A percentile compares a stretch with the other conserved stretches of the same genome.
Conservation (phyloP, 1,140 invertebrate species). For the Acromyrmex charruanus region DNA sequence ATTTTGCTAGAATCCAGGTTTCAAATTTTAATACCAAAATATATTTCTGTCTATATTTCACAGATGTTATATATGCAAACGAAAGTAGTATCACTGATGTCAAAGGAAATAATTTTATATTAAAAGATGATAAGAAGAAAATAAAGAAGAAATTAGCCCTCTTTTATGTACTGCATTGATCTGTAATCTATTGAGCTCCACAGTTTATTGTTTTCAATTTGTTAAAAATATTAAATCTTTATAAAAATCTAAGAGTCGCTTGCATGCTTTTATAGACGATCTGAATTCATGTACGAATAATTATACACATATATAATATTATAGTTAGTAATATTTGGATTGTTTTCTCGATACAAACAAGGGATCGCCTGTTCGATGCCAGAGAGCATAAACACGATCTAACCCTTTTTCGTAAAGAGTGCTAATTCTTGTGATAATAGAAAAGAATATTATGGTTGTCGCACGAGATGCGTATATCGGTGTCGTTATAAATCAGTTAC, state of each 20-base stretch:
- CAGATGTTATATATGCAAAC: background rate
- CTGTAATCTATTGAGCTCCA: too few species aligned
- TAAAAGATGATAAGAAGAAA: background rate
- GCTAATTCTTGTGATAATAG: conserved; percentile 62
- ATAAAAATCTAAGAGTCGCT: background rate
- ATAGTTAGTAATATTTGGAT: background rate
- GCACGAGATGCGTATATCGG: conserved; percentile 51
- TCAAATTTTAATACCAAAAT: background rate
- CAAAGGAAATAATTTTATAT: background rate
- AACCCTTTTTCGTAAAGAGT: conserved; percentile 13
- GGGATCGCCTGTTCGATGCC: background rate
- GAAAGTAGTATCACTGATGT: background rate
- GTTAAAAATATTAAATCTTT: background rate
- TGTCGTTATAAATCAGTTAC: conserved; percentile 69
- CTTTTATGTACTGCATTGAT: too few species aligned
- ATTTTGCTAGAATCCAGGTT: background rate
- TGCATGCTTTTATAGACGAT: background rate
- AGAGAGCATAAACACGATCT: background rate
- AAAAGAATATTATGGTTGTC: conserved; percentile 50
- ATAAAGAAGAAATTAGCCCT: background rate
- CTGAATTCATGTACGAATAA: background rate
- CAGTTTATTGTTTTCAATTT: too few species aligned
- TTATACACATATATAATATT: background rate
- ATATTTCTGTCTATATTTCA: background rate
- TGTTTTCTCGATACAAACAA: background rate